Percentiles rank a stretch among this genome's conserved stretches.
These are phyloP conservation scores for Poecile atricapillus DNA, from an alignment of 2,113 vertebrate species.

Conservation along the genomic window DNA sequence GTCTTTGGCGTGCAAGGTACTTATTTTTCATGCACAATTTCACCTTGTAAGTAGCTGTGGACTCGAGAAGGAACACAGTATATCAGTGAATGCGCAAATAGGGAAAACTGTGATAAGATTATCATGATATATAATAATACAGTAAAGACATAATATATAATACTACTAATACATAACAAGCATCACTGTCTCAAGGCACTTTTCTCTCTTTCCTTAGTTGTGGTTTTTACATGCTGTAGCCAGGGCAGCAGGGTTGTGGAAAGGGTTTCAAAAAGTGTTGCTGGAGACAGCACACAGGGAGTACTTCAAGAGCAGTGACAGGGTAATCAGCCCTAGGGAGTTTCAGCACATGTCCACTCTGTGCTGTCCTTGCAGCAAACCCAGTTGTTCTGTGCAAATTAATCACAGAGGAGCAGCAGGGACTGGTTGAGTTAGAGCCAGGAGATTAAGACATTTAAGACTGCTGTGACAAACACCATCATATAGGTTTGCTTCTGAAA, in stretches of 20 bases:
- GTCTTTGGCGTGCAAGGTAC: slow-evolving; percentile 87
- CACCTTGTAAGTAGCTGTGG: neutral
- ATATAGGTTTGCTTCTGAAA: neutral
- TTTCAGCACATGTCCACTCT: neutral
- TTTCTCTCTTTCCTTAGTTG: neutral
- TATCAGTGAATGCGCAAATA: neutral
- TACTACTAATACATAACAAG: neutral
- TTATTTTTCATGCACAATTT: neutral
- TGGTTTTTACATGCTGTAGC: neutral
- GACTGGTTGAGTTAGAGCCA: neutral
- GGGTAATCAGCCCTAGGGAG: neutral
- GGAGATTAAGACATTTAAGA: neutral
- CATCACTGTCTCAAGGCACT: neutral
- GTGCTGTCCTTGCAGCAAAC: neutral
- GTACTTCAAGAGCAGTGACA: neutral
- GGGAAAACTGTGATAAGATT: neutral
- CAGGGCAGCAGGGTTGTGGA: neutral
- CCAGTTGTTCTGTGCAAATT: neutral
- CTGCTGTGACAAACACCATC: neutral
- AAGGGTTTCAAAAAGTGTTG: neutral
- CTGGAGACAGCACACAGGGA: rapidly evolving
- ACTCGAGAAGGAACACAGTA: neutral
- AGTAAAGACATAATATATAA: neutral
- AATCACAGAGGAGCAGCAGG: neutral
- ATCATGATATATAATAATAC: neutral